These are phyloP conservation scores for Etheostoma nigrum DNA, from an alignment of 2,797 vertebrate species.

Conservation along the genomic window DNA sequence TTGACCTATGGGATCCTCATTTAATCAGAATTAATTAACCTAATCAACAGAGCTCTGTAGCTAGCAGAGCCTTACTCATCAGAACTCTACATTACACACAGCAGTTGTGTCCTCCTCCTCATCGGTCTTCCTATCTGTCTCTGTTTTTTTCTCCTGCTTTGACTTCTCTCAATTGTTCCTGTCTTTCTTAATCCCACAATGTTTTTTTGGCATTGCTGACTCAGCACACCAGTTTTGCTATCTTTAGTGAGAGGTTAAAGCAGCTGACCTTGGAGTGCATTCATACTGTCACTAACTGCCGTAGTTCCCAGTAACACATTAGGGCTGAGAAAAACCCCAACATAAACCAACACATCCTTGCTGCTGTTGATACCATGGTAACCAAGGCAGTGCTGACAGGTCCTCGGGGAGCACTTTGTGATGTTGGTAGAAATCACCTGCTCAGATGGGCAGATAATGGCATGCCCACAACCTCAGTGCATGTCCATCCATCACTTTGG, in stretches of 20 bases:
- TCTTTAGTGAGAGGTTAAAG: slow-evolving; percentile 35
- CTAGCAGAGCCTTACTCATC: slow-evolving; percentile 13
- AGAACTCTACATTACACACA: slow-evolving; percentile 27
- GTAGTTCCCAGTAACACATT: slow-evolving; percentile 41
- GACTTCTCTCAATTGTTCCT: slow-evolving; percentile 5
- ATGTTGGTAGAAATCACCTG: slow-evolving; percentile 49
- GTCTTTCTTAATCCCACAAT: slow-evolving; percentile 33
- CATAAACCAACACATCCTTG: not conserved
- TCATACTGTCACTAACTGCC: slow-evolving; percentile 37
- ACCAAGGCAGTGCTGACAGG: slow-evolving; percentile 44
- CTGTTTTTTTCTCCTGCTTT: not conserved
- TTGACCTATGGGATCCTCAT: slow-evolving; percentile 43
- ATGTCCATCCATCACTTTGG: slow-evolving; percentile 41
- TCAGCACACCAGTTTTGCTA: slow-evolving; percentile 34
- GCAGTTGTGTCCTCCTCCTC: slow-evolving; percentile 13
- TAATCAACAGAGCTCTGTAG: slow-evolving; percentile 26
- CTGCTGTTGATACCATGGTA: slow-evolving; percentile 51
- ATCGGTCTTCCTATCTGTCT: not conserved
- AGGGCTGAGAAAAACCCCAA: not conserved
- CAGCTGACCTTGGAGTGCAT: slow-evolving; percentile 32
- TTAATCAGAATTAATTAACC: slow-evolving; percentile 34
- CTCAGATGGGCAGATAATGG: slow-evolving; percentile 43
- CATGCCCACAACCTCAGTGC: slow-evolving; percentile 29
- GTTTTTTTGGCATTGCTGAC: slow-evolving; percentile 49
- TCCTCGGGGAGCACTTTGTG: slow-evolving; percentile 16